phyloP scores from a whole-genome alignment of 1,140 invertebrate species.

The Lepidurus apus region DNA sequence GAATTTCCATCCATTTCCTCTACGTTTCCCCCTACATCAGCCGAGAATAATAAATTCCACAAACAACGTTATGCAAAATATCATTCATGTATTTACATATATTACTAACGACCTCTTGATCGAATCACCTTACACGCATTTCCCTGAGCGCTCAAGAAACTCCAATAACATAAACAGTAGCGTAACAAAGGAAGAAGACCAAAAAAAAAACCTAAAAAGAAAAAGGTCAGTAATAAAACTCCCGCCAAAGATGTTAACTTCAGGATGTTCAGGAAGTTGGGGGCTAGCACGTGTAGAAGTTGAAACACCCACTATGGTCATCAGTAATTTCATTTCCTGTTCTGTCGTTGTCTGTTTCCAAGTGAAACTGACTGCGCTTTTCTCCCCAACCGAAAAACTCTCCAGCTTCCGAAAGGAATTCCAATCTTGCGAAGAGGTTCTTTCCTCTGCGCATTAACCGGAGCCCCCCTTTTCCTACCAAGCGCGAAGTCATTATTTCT shows the following conservation, averaged over 20 bases:
- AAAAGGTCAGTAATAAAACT: not conserved
- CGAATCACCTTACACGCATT: not conserved
- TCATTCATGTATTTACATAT: constrained; percentile 16
- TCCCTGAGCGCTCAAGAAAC: not conserved
- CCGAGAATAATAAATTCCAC: not conserved
- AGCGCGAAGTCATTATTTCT: not conserved
- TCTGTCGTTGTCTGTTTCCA: constrained; percentile 13
- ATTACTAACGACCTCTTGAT: not conserved
- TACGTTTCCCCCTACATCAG: not conserved
- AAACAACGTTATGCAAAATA: constrained; percentile 6
- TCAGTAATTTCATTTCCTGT: constrained; percentile 19
- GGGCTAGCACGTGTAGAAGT: constrained; percentile 6
- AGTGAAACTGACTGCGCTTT: not conserved
- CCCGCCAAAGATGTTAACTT: not conserved
- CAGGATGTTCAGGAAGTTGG: not conserved
- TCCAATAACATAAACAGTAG: not conserved
- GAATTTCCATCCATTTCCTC: not conserved
- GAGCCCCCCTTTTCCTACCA: not conserved
- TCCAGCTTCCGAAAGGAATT: constrained; percentile 21
- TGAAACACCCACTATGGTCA: constrained; percentile 1
- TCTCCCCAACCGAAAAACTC: not conserved
- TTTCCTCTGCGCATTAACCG: not conserved
- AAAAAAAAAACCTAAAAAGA: not conserved
- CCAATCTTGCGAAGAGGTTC: not conserved
- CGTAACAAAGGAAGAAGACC: not conserved